Percentiles rank a stretch among this genome's conserved stretches.
Conservation (phyloP, 1,140 invertebrate genomes). For the Drosophila setifemur region DNA sequence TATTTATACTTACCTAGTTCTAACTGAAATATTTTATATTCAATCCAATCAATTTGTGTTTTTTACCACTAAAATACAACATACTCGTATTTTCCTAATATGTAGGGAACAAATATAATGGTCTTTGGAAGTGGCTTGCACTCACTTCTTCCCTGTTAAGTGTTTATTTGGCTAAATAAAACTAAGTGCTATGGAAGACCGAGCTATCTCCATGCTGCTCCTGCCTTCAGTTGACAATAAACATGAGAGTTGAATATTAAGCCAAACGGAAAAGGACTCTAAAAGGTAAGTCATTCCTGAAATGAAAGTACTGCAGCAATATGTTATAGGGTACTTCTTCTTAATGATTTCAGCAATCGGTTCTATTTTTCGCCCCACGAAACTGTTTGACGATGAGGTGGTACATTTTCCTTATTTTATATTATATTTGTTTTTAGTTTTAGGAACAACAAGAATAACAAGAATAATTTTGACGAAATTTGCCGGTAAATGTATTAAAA, state of each 20-base stretch:
- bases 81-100: too few species aligned
- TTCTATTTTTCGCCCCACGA: not conserved
- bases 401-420: too few species aligned
- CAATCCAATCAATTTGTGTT: too few species aligned
- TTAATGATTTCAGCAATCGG: slow-evolving; percentile 10
- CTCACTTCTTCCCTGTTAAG: slow-evolving; percentile 6
- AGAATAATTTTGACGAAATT: too few species aligned
- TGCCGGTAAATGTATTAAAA: too few species aligned
- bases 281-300: slow-evolving; percentile 44
- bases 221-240: slow-evolving; percentile 63
- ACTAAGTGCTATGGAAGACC: slow-evolving; percentile 41
- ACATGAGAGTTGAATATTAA: slow-evolving; percentile 38
- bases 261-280: slow-evolving; percentile 35
- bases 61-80: not conserved
- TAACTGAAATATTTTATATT: too few species aligned
- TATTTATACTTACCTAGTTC: too few species aligned
- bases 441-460: too few species aligned
- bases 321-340: too few species aligned
- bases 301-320: slow-evolving; percentile 41
- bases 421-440: too few species aligned
- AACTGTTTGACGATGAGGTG: too few species aligned
- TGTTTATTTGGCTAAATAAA: slow-evolving; percentile 57
- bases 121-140: slow-evolving; percentile 1
- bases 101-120: too few species aligned
- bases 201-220: slow-evolving; percentile 3